Conservation (phyloP, 2,888 invertebrate species). For the Philaethria dido region DNA sequence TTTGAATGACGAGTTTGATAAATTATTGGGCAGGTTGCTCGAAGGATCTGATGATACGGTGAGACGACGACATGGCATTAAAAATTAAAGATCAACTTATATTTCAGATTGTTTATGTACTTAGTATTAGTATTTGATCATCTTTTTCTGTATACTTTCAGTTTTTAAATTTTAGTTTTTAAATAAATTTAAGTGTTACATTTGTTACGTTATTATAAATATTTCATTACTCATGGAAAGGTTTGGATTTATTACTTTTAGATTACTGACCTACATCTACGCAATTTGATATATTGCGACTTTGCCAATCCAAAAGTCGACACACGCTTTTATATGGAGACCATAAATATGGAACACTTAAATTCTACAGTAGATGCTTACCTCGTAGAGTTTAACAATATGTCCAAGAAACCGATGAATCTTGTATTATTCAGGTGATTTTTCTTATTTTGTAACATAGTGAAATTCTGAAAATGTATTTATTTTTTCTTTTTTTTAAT, state of each 20-base stretch:
- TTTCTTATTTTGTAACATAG: background rate
- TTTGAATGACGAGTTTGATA: conserved; percentile 87
- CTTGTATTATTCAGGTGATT: conserved; percentile 92
- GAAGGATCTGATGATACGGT: conserved; percentile 56
- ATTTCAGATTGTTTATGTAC: background rate
- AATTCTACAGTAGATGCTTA: conserved; percentile 93
- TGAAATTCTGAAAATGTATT: background rate
- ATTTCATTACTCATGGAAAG: too few relatives aligned
- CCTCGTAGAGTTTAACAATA: conserved; percentile 95
- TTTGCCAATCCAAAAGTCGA: conserved; percentile 97
- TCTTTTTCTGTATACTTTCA: conserved; percentile 26
- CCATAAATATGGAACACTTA: conserved; percentile 91
- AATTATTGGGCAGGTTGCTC: conserved; percentile 87
- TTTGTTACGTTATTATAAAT: too few relatives aligned
- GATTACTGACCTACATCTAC: conserved; percentile 91
- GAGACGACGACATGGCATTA: background rate
- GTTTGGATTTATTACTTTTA: too few relatives aligned
- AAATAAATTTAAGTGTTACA: too few relatives aligned
- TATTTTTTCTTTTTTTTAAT: too few relatives aligned
- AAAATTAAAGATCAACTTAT: background rate
- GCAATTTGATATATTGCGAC: conserved; percentile 96
- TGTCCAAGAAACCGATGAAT: conserved; percentile 98
- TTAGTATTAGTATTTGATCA: background rate
- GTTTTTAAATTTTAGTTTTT: too few relatives aligned
- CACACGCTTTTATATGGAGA: conserved; percentile 94